A percentile compares a stretch with the other conserved stretches of the same genome.
Conservation (phyloP, 2,888 invertebrate genomes). For the Megastigmus dorsalis region DNA sequence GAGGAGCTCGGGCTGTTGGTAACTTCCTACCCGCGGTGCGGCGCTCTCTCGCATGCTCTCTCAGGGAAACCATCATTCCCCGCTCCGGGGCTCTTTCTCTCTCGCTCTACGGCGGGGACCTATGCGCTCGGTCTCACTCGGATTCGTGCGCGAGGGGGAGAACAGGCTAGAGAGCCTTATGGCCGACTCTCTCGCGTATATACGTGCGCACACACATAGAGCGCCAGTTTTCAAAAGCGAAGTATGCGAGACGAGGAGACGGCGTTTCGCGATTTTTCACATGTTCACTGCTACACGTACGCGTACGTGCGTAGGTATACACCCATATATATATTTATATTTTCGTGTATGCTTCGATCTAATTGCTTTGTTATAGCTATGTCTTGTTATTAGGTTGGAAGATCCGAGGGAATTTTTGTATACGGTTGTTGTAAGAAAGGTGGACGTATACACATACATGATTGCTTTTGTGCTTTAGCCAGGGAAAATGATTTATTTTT, state of each 20-base stretch:
- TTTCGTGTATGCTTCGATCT: slow-evolving; percentile 52
- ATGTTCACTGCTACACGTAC: neutral
- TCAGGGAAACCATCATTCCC: slow-evolving; percentile 72
- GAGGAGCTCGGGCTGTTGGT: slow-evolving; percentile 65
- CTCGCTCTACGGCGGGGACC: slow-evolving; percentile 49
- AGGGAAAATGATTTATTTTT: slow-evolving; percentile 8
- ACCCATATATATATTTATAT: too few species aligned
- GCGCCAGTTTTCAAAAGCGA: slow-evolving; percentile 62
- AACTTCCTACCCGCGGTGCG: slow-evolving; percentile 9
- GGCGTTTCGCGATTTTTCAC: slow-evolving; percentile 51
- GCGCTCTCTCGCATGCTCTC: too few species aligned
- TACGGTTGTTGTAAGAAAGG: neutral
- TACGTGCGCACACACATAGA: slow-evolving; percentile 50
- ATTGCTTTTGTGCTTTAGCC: slow-evolving; percentile 3
- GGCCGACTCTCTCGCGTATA: slow-evolving; percentile 43
- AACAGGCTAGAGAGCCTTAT: slow-evolving; percentile 16
- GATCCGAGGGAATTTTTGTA: slow-evolving; percentile 24
- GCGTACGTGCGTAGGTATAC: slow-evolving; percentile 28
- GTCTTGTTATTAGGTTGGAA: neutral
- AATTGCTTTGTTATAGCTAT: slow-evolving; percentile 51
- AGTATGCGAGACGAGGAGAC: slow-evolving; percentile 24
- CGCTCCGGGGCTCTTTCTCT: slow-evolving; percentile 61
- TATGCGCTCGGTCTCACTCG: slow-evolving; percentile 36
- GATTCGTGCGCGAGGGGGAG: neutral
- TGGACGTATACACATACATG: slow-evolving; percentile 1